Base-by-base conservation (phyloP, 2,113 vertebrate species). In the Vulpes vulpes region DNA sequence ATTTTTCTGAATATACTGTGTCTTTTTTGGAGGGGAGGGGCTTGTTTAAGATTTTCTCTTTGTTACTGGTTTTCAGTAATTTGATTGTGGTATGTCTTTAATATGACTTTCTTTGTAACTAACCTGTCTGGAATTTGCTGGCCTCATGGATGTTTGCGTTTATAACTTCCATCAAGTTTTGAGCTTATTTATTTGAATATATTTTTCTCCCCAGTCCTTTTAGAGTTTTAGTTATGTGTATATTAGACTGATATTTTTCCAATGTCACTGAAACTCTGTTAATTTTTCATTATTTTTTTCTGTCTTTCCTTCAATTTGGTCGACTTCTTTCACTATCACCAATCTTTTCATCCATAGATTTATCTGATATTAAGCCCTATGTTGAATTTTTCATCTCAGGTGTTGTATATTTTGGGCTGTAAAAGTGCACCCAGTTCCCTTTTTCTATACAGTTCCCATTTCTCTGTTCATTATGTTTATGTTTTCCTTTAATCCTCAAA, bases 21-120 rank as follows among this genome's bases (percentile, higher is more conserved):
- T 83, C 43, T 87, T 91, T 86, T 86, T 95, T 57, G 38, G 23
- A 4, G 35, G 16, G 53, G 15, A 35, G 27, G 32, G 4, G 10
- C 19, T 83, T 38, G 27, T 79, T 67, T 73, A 91, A 87, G 55
- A 84, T 82, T 35, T 81, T 79, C 43, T 94, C 16, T 80, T 79
- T 89, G 32, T 95, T 17, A 74, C 49, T 57, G 27, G 5, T 59
- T 80, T 94, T 96, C 32, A 91, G 2, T 43, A 53, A 81, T 89
- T 87, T 89, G 79, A 85, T 84, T 80, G 14, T 85, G 32, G 60
- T 73, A 23, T 64, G 2, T 43, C 53, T 85, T 91, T 91, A 65
- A 22, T 55, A 7, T 74, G 57, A 49, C 82, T 94, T 95, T 84
- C 55, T 94, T 96, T 94, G 32, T 83, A 55, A 83, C 35, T 94